Evolutionary conservation across 2,113 vertebrate species (phyloP).

Genomic region (Edolisoma coerulescens): DNA sequence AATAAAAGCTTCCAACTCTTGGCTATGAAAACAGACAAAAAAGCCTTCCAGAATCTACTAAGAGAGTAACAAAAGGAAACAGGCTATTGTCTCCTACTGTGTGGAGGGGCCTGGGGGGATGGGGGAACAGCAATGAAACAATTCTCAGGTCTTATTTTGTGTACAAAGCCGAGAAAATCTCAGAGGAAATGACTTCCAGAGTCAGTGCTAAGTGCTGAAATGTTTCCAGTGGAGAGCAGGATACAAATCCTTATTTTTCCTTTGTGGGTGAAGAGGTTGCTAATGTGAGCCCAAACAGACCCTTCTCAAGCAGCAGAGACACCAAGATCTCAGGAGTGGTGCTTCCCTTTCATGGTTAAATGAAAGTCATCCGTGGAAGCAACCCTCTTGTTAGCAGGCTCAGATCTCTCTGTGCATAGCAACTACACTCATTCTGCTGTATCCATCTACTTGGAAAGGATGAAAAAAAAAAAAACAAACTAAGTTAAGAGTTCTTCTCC

Average conservation of each 20-base stretch:
- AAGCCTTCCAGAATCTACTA: not conserved
- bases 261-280: not conserved
- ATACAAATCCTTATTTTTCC: constrained; percentile 3
- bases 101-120: not conserved
- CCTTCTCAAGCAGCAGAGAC: not conserved
- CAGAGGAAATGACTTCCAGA: constrained; percentile 47
- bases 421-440: not conserved
- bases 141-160: constrained; percentile 12
- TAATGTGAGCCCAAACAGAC: not conserved
- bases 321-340: not conserved
- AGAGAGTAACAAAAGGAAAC: constrained; percentile 6
- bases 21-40: not conserved
- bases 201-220: not conserved
- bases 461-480: not conserved
- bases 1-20: not conserved
- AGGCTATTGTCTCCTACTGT: not conserved
- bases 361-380: not conserved
- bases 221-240: not conserved
- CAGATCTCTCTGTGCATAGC: not conserved
- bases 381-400: not conserved
- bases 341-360: not conserved
- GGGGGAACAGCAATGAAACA: not conserved
- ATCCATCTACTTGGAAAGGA: not conserved
- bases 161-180: constrained; percentile 20
- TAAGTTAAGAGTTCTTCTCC: not conserved